These are phyloP conservation scores for Opisthocomus hoazin DNA, from an alignment of 2,113 vertebrate species.

Conservation along the genomic window DNA sequence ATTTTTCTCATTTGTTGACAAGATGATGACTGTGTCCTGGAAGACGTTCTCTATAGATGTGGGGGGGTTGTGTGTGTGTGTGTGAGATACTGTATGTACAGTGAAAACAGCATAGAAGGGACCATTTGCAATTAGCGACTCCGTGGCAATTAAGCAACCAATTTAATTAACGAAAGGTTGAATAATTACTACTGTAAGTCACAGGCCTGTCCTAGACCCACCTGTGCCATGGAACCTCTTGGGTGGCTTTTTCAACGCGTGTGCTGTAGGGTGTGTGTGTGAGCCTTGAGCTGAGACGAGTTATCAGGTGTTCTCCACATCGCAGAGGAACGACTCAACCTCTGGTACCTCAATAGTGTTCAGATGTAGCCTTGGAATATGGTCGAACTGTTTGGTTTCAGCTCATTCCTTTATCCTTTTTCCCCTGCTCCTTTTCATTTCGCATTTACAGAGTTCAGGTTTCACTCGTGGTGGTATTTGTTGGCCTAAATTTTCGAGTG, in stretches of 20 bases:
- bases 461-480: neutral
- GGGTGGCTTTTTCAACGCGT: neutral
- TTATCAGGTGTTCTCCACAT: neutral
- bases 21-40: slow-evolving; percentile 4
- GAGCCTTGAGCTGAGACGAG: neutral
- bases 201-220: neutral
- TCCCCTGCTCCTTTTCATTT: neutral
- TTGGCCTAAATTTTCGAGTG: neutral
- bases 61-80: neutral
- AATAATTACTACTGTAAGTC: neutral
- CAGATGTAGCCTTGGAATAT: neutral
- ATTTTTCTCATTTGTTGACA: neutral
- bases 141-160: neutral
- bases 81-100: neutral
- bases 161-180: neutral
- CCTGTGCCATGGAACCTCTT: neutral
- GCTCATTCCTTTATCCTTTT: neutral
- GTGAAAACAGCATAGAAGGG: neutral
- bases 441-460: neutral
- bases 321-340: neutral
- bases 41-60: neutral
- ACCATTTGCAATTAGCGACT: neutral
- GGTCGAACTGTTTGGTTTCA: neutral
- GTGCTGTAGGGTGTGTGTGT: neutral
- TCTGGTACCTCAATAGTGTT: slow-evolving; percentile 20